Percentiles rank a stretch among this genome's conserved stretches.
Conservation (phyloP, 2,113 vertebrate genomes). For the Heteronetta atricapilla region DNA sequence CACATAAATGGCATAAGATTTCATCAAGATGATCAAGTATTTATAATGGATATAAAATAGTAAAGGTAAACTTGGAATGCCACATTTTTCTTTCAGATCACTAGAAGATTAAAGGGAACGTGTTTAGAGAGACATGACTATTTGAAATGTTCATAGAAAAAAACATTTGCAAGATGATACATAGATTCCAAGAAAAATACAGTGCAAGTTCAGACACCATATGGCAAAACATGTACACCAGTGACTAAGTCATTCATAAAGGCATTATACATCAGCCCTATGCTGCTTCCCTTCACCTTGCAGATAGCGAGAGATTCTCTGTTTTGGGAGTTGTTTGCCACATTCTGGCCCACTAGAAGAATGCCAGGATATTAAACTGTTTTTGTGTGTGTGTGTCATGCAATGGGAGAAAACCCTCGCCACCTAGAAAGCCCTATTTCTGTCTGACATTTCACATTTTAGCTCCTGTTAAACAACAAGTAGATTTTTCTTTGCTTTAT, state of each 20-base stretch:
- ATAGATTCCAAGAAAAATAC: slow-evolving; percentile 71
- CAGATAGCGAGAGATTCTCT: slow-evolving; percentile 8
- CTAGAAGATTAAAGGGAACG: slow-evolving; percentile 66
- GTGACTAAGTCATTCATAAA: slow-evolving; percentile 63
- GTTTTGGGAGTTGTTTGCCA: background rate
- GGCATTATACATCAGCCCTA: slow-evolving; percentile 1
- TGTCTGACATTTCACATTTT: background rate
- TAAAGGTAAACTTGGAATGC: slow-evolving; percentile 42
- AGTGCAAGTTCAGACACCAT: slow-evolving; percentile 65
- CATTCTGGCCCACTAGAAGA: background rate
- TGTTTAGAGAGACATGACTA: slow-evolving; percentile 69
- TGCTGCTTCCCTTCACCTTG: slow-evolving; percentile 21
- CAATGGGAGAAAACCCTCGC: background rate
- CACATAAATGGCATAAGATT: background rate
- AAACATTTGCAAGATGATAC: slow-evolving; percentile 73
- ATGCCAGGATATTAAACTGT: background rate
- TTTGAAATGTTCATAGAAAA: slow-evolving; percentile 77
- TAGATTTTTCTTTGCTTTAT: background rate
- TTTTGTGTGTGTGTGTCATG: background rate
- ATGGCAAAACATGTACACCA: slow-evolving; percentile 48
- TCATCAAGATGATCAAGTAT: slow-evolving; percentile 21
- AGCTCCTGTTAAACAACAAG: background rate
- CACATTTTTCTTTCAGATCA: slow-evolving; percentile 60
- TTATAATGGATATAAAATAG: slow-evolving; percentile 19
- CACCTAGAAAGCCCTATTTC: background rate